Base-by-base conservation (phyloP, 2,113 vertebrate genomes). In the Spea bombifrons region DNA sequence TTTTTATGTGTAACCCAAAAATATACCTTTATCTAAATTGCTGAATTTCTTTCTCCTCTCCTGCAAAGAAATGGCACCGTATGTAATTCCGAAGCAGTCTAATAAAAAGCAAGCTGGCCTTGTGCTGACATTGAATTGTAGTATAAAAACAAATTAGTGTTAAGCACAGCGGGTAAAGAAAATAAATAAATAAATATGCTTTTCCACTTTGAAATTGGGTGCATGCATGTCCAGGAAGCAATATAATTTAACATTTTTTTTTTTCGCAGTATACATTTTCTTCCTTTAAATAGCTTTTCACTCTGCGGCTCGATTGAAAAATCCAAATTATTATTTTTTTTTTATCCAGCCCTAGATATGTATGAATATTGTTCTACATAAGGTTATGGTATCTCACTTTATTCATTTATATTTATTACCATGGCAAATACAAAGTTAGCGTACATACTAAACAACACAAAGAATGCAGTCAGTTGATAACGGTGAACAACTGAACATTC, bases 1-100 rank as follows among this genome's bases (percentile, higher is more conserved):
- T 63, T 63, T 63, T 74, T 66, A 52, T n/a, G 15, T 30, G 45
- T 44, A 66, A 75, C 16, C 63, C 61, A 55, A 75, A 75, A 75
- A 57, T 66, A 55, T 66, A 67, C 64, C 49, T 75, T 30, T 30
- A 49, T 67, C 74, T 67, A 67, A 66, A 67, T 16, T 67, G 49
- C 52, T 46, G 17, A 66, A 12, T 55, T 66, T 46, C 53, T 59
- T 53, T 45, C 17, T 70, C 17, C 15, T 70, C 53, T 44, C 8
- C 50, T 55, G 30, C 50, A 53, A 6, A 53, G 47, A 75, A 52
- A 13, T 46, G 15, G 43, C 17, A 30, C 49, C 30, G 16, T 4
- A 77, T 43, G 50, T 48, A 69, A 48, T 69, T 15, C 45, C 45
- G 61, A 50, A 15, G 8, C 3, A 61, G 3, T 15, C 45, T 44